Percentiles rank a stretch among this genome's conserved stretches.
These are phyloP conservation scores for Prenolepis imparis DNA, from an alignment of 2,888 invertebrate species.

Conservation along the genomic window DNA sequence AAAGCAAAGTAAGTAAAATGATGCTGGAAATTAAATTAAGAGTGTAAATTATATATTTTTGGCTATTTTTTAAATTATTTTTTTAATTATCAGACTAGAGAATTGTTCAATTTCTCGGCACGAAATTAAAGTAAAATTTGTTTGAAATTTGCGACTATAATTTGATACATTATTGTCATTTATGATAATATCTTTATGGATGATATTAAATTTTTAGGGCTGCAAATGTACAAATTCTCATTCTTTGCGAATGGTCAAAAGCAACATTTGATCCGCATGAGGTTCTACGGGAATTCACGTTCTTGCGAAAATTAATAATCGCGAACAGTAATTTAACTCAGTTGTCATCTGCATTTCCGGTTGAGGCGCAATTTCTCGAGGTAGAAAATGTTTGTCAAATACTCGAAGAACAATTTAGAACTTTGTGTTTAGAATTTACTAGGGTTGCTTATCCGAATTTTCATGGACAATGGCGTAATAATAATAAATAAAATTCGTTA, in stretches of 20 bases:
- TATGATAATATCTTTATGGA: not conserved
- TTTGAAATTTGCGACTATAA: not conserved
- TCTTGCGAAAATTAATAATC: slow-evolving; percentile 77
- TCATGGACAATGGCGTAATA: slow-evolving; percentile 18
- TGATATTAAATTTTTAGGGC: slow-evolving; percentile 49
- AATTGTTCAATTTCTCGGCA: not conserved
- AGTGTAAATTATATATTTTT: not conserved
- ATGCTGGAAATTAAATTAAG: not conserved
- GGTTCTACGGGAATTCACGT: slow-evolving; percentile 75
- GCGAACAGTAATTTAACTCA: slow-evolving; percentile 78
- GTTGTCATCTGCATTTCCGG: slow-evolving; percentile 76
- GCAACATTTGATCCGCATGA: slow-evolving; percentile 77
- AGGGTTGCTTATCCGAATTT: slow-evolving; percentile 33
- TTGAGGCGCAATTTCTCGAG: slow-evolving; percentile 75
- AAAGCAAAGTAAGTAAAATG: slow-evolving; percentile 59
- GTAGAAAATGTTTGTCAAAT: slow-evolving; percentile 66
- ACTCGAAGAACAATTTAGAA: not conserved
- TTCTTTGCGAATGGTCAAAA: slow-evolving; percentile 77
- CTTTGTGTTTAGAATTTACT: slow-evolving; percentile 2
- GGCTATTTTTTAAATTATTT: no score
- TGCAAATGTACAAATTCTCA: slow-evolving; percentile 54
- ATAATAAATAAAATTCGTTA: not conserved
- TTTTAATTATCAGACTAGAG: not conserved
- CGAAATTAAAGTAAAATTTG: not conserved
- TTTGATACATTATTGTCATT: not conserved